Conservation (phyloP, 2,888 invertebrate genomes). For the Ormia ochracea region DNA sequence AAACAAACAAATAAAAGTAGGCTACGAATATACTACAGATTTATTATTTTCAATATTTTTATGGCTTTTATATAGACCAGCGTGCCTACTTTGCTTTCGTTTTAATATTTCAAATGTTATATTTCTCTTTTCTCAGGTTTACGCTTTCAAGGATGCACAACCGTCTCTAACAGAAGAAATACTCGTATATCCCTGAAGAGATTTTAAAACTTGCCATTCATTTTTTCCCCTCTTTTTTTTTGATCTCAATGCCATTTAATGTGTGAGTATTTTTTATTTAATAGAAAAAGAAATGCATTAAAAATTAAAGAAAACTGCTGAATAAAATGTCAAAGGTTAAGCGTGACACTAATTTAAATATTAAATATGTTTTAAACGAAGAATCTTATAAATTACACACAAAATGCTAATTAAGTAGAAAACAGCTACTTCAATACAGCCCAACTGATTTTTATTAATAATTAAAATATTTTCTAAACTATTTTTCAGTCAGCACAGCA, state of each 20-base stretch:
- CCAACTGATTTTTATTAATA: too few relatives aligned
- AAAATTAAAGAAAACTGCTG: not conserved
- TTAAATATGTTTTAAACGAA: too few relatives aligned
- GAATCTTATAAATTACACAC: too few relatives aligned
- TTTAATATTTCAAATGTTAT: not conserved
- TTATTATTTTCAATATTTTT: not conserved
- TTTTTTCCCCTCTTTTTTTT: too few relatives aligned
- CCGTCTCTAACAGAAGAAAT: constrained; percentile 4
- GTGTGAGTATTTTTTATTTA: too few relatives aligned
- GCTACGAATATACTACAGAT: not conserved
- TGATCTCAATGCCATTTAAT: constrained; percentile 1
- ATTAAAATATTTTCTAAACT: too few relatives aligned
- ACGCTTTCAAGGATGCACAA: constrained; percentile 30
- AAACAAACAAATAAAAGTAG: constrained; percentile 11
- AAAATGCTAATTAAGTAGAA: too few relatives aligned
- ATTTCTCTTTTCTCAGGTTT: too few relatives aligned
- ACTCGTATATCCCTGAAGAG: constrained; percentile 17
- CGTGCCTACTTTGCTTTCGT: not conserved
- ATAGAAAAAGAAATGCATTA: not conserved
- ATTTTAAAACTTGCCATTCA: constrained; percentile 32
- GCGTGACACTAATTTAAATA: not conserved
- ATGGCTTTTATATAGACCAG: not conserved
- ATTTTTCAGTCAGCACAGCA: too few relatives aligned
- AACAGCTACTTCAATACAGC: too few relatives aligned
- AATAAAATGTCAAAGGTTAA: not conserved